Evolutionary conservation across 2,888 invertebrate genomes (phyloP).

Genomic region (Rhamnusium bicolor): DNA sequence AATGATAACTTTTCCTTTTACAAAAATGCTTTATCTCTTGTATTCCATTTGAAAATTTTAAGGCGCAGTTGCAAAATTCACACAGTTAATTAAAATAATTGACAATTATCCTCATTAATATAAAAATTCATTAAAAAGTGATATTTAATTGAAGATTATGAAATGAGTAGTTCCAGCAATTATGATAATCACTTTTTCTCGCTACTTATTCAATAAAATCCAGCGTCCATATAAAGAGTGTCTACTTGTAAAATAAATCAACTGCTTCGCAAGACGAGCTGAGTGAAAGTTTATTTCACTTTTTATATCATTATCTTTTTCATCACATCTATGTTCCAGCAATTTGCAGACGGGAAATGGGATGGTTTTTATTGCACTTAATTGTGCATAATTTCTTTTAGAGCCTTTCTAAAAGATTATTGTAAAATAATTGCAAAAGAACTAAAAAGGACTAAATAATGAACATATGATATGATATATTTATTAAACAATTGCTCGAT

Average conservation of each 20-base stretch:
- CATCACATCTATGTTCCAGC: not conserved
- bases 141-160: not conserved
- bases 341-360: not conserved
- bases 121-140: not conserved
- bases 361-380: not conserved
- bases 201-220: not conserved
- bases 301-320: not conserved
- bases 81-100: too few species aligned
- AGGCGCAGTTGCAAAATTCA: too few species aligned
- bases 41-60: too few species aligned
- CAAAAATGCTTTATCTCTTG: too few species aligned
- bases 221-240: not conserved
- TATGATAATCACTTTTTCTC: not conserved
- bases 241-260: constrained; percentile 5
- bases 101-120: too few species aligned
- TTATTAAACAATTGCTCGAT: not conserved
- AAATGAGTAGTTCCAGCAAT: not conserved
- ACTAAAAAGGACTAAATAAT: not conserved
- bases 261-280: constrained; percentile 7
- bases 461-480: too few species aligned
- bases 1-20: too few species aligned
- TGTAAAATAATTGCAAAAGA: not conserved
- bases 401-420: not conserved
- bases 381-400: not conserved
- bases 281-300: not conserved